Percentiles rank a stretch among this genome's conserved stretches.
Conservation (phyloP, 2,888 invertebrate genomes). For the Steinernema hermaphroditum region DNA sequence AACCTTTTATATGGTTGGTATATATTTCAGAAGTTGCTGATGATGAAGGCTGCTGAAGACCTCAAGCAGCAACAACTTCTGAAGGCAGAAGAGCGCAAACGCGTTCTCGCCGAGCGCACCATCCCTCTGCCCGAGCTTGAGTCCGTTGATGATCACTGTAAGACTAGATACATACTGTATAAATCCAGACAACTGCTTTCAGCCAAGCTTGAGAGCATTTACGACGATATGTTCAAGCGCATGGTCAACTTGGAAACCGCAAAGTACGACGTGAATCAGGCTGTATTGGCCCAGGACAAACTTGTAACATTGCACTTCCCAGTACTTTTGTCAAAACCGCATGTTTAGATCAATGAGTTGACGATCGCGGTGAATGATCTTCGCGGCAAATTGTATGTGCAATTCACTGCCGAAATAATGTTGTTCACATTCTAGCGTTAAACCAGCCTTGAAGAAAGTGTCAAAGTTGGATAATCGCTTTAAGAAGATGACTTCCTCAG, state of each 20-base stretch:
- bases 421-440: constrained; percentile 45
- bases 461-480: constrained; percentile 96
- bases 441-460: constrained; percentile 82
- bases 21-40: constrained; percentile 82
- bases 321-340: constrained; percentile 69
- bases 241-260: constrained; percentile 34
- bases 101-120: constrained; percentile 88
- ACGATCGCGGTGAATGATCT: constrained; percentile 99
- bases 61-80: constrained; percentile 97
- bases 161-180: constrained; percentile 42
- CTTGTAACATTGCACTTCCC: constrained; percentile 75
- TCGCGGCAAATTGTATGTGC: constrained; percentile 86
- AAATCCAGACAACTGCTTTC: neutral
- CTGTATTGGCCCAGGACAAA: constrained; percentile 84
- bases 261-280: constrained; percentile 97
- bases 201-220: constrained; percentile 39
- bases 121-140: constrained; percentile 85
- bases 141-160: constrained; percentile 83
- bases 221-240: constrained; percentile 72
- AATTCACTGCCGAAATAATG: neutral
- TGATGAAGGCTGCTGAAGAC: constrained; percentile 99
- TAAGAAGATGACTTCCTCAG: constrained; percentile 43
- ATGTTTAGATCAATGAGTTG: constrained; percentile 88
- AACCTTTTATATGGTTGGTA: neutral
- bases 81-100: constrained; percentile 94